phyloP scores from a whole-genome alignment of 2,113 vertebrate species.

The Felis catus region F.catus_Fca126_mat1.0 CM031416.1:101525501-101526000 shows the following conservation, averaged over 20 bases:
- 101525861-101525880: neutral
- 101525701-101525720: slow-evolving; percentile 6
- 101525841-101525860: neutral
- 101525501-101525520: slow-evolving; percentile 41
- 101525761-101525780: neutral
- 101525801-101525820: neutral
- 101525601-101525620: neutral
- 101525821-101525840: neutral
- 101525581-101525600: neutral
- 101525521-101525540: slow-evolving; percentile 18
- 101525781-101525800: neutral
- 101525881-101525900: neutral
- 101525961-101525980: neutral
- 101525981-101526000: neutral
- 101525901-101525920: neutral
- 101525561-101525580: neutral
- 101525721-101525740: neutral
- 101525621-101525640: neutral
- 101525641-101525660: neutral
- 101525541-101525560: slow-evolving; percentile 44
- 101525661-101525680: neutral
- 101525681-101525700: slow-evolving; percentile 27
- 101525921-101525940: neutral
- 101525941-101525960: neutral
- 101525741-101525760: neutral